Evolutionary conservation across 1,140 invertebrate genomes (phyloP).

Genomic region (Uloborus diversus): DNA sequence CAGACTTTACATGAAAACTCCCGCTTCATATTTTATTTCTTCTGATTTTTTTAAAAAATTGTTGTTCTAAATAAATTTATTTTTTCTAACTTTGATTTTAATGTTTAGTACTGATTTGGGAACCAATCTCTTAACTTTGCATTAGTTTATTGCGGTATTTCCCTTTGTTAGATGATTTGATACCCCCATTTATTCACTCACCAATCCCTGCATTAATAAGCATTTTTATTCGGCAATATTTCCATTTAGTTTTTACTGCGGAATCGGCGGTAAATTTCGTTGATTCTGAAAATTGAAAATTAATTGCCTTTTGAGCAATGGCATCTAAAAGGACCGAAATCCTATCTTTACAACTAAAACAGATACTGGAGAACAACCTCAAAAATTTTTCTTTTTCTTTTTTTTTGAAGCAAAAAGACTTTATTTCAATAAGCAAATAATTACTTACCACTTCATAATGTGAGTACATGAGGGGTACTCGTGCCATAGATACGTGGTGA

Average conservation of each 20-base stretch:
- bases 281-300: background rate
- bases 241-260: background rate
- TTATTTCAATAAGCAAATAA: background rate
- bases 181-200: too few species aligned
- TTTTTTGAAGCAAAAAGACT: background rate
- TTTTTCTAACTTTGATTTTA: too few species aligned
- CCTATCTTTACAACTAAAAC: background rate
- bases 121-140: too few species aligned
- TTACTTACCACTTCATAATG: slow-evolving; percentile 52
- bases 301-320: background rate
- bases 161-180: too few species aligned
- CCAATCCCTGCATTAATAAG: too few species aligned
- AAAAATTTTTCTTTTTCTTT: background rate
- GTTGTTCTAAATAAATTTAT: too few species aligned
- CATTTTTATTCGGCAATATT: too few species aligned
- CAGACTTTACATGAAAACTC: too few species aligned
- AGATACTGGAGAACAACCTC: background rate
- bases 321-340: background rate
- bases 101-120: too few species aligned
- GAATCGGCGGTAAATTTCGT: background rate
- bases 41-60: too few species aligned
- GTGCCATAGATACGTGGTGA: slow-evolving; percentile 8
- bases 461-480: slow-evolving; percentile 12
- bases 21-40: too few species aligned
- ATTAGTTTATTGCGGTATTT: too few species aligned